Conservation (phyloP, 2,888 invertebrate genomes). For the Ectemnius continuus region DNA sequence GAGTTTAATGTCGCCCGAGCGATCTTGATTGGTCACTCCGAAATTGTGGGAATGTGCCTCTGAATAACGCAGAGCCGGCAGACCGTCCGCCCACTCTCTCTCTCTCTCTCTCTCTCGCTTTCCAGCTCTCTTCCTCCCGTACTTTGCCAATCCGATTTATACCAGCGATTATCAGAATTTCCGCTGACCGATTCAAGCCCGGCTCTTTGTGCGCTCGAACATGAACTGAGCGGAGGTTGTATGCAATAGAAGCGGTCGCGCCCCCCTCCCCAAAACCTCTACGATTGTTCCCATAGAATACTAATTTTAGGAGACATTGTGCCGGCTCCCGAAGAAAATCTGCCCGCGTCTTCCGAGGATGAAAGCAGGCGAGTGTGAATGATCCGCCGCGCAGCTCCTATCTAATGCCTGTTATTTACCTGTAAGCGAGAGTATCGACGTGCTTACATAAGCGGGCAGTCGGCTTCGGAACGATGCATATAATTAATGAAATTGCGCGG, state of each 20-base stretch:
- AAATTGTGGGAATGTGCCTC: conserved; percentile 67
- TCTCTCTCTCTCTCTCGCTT: conserved; percentile 21
- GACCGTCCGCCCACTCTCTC: conserved; percentile 53
- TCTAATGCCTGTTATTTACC: conserved; percentile 34
- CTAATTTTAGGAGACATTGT: too few species aligned
- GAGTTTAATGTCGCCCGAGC: conserved; percentile 57
- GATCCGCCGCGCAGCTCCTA: background rate
- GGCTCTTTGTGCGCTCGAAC: conserved; percentile 28
- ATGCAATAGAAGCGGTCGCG: too few species aligned
- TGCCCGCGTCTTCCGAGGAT: background rate
- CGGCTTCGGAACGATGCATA: conserved; percentile 30
- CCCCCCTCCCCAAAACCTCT: too few species aligned
- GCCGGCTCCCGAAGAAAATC: background rate
- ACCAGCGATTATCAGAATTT: conserved; percentile 53
- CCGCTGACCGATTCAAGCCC: conserved; percentile 35
- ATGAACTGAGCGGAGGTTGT: too few species aligned
- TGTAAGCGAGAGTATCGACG: conserved; percentile 35
- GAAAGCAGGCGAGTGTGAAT: background rate
- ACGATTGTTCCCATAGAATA: too few species aligned
- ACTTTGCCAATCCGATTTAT: conserved; percentile 41
- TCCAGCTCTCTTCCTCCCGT: conserved; percentile 6
- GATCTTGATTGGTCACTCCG: conserved; percentile 62
- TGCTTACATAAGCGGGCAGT: conserved; percentile 34
- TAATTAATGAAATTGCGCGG: conserved; percentile 50
- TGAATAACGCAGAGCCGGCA: conserved; percentile 29